Evolutionary conservation across 2,113 vertebrate genomes (phyloP).

Genomic region (Cololabis saira): DNA sequence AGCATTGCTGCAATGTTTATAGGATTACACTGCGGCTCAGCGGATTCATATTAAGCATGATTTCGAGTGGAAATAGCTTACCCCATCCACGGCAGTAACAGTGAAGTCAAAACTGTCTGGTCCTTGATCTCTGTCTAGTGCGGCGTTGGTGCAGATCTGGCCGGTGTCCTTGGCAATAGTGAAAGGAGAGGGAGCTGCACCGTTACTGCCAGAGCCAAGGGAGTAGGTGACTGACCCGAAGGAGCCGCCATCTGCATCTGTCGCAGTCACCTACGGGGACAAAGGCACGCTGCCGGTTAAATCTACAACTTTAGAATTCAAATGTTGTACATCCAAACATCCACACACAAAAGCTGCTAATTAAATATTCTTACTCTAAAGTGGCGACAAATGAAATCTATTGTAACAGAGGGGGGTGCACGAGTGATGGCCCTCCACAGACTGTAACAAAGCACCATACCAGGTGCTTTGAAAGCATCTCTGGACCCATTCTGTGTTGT

Average conservation of each 20-base stretch:
- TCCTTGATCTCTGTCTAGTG: constrained; percentile 91
- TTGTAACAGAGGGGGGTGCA: constrained; percentile 30
- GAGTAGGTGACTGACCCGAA: constrained; percentile 92
- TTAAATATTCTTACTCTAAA: constrained; percentile 22
- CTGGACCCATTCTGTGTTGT: constrained; percentile 59
- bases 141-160: constrained; percentile 88
- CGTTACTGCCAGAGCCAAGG: constrained; percentile 87
- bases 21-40: constrained; percentile 54
- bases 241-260: constrained; percentile 89
- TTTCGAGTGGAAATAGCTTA: constrained; percentile 75
- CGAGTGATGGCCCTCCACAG: constrained; percentile 28
- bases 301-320: background rate
- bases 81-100: constrained; percentile 93
- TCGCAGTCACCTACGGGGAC: constrained; percentile 88
- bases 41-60: constrained; percentile 57
- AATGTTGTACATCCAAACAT: background rate
- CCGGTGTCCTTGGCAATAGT: constrained; percentile 87
- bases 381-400: constrained; percentile 32
- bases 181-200: constrained; percentile 84
- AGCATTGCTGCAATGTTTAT: constrained; percentile 57
- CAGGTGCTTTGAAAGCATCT: constrained; percentile 71
- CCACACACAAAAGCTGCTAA: background rate
- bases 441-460: constrained; percentile 47
- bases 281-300: constrained; percentile 42
- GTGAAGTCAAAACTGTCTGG: constrained; percentile 89